Conservation (phyloP, 1,140 invertebrate species). For the Sitobion miscanthi region DNA sequence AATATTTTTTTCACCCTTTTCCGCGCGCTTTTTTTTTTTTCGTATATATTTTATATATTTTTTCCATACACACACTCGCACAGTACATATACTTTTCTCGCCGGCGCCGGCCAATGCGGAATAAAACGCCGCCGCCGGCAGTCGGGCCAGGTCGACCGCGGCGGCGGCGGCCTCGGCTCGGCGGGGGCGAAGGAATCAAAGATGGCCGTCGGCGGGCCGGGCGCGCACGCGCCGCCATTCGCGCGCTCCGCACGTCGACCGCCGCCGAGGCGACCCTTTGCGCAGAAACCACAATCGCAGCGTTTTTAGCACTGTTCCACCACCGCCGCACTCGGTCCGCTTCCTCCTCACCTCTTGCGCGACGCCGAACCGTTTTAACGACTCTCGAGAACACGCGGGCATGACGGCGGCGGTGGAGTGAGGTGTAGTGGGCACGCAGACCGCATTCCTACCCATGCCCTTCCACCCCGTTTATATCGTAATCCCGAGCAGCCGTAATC, state of each 20-base stretch:
- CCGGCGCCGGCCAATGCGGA: neutral
- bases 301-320: slow-evolving; percentile 24
- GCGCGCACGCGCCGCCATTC: neutral
- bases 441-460: neutral
- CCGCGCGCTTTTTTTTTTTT: neutral
- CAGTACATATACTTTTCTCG: neutral
- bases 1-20: slow-evolving; percentile 25
- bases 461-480: neutral
- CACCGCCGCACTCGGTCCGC: neutral
- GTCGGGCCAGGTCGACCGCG: neutral
- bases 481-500: neutral
- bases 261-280: neutral
- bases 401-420: neutral
- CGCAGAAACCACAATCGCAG: slow-evolving; percentile 8
- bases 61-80: neutral
- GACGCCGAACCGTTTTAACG: neutral
- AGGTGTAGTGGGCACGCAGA: neutral
- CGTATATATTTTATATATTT: neutral
- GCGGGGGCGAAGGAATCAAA: slow-evolving; percentile 47
- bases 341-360: neutral
- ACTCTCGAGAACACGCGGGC: slow-evolving; percentile 20
- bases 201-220: slow-evolving; percentile 9
- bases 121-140: neutral
- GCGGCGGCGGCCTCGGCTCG: neutral
- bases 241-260: neutral